Evolutionary conservation across 2,797 vertebrate species (phyloP), one percentile per base, ranked within the genome.

Genomic region (Argentina silus): DNA sequence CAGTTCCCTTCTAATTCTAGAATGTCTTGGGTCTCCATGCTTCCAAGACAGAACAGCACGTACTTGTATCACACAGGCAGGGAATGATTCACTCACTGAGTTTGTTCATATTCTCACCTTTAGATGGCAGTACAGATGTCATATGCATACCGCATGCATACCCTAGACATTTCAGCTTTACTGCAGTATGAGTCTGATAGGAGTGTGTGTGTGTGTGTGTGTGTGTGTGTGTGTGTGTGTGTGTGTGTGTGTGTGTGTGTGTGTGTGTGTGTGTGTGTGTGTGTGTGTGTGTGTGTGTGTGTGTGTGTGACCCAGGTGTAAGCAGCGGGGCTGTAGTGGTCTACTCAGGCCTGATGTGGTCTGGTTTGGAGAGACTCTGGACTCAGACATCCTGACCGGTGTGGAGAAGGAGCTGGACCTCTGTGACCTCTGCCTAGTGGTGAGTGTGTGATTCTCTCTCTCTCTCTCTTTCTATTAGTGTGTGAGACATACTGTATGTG

Each of bases 361-460:
- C 55, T 99, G 98, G 98, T 99, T 99, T 74, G 97, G 97, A 15
- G 98, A 99, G 83, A 93, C 94, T 57, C 92, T 99, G 87, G 95
- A 98, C 84, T 91, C 96, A 0, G 86, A 92, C 6, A 12, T 96
- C 72, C 91, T 98, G 74, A 90, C 82, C 0, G 69, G 81, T 0
- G 96, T 95, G n/a, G 95, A 98, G 85, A 85, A 87, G 75, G 96
- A 95, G 79, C 91, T 99, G 69, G 92, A 95, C 53, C 91, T 87
- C 68, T 99, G 98, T 77, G 98, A 99, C 89, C 93, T 99, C 68
- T 99, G 98, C 79, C 92, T 99, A 4, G 95, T 99, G 79, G 98
- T 98, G 86, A 75, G 95, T 8, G 63, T 27, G 43, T 7, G 11
- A 21, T 42, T 59, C 12, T 9, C 15, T 72, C 36, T 50, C 1